Evolutionary conservation across 2,888 invertebrate genomes (phyloP).

Genomic region (Therioaphis trifolii): DNA sequence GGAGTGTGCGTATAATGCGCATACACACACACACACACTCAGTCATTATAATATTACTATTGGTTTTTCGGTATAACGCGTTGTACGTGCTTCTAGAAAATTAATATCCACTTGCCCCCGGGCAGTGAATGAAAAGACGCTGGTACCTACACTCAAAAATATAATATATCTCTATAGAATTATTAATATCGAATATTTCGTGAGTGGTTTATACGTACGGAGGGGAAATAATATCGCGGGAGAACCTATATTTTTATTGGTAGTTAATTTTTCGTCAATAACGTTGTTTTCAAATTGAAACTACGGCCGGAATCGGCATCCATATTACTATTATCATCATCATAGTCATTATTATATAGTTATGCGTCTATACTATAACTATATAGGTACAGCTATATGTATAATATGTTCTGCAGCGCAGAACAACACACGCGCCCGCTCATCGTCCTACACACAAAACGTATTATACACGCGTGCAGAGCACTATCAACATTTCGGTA

Average conservation of each 20-base stretch:
- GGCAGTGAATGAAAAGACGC: constrained; percentile 11
- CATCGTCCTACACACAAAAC: constrained; percentile 28
- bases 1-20: neutral
- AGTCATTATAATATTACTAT: constrained; percentile 39
- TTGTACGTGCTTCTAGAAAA: constrained; percentile 47
- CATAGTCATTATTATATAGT: neutral
- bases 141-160: neutral
- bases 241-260: constrained; percentile 28
- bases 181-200: neutral
- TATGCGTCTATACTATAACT: no score
- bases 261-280: constrained; percentile 35
- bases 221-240: neutral
- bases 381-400: no score
- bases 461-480: neutral
- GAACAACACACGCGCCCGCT: constrained; percentile 1
- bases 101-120: constrained; percentile 30
- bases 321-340: neutral
- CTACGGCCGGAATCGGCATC: constrained; percentile 1
- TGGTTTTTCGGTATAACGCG: constrained; percentile 29
- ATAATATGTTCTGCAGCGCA: neutral
- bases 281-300: constrained; percentile 38
- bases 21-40: neutral
- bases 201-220: constrained; percentile 3
- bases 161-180: neutral
- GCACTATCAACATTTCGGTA: constrained; percentile 42